These are phyloP conservation scores for Brenthis daphne DNA, from an alignment of 2,888 invertebrate species.

Conservation along the genomic window DNA sequence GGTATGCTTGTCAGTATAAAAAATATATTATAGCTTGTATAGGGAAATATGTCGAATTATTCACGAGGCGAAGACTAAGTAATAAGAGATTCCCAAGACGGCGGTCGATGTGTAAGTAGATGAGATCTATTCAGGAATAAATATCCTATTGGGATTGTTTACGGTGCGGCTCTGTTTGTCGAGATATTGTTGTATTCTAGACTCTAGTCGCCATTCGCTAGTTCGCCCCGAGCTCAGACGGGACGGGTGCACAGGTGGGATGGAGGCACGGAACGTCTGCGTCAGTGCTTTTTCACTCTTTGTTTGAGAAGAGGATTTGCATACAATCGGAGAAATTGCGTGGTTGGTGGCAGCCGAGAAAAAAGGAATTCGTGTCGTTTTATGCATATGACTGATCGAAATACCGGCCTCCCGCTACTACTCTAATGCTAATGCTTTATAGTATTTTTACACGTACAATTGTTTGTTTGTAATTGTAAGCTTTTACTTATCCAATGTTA, in stretches of 20 bases:
- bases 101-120: slow-evolving; percentile 71
- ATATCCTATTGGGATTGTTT: slow-evolving; percentile 64
- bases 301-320: slow-evolving; percentile 77
- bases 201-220: slow-evolving; percentile 43
- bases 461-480: neutral
- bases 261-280: slow-evolving; percentile 66
- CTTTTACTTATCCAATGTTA: neutral
- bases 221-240: slow-evolving; percentile 60
- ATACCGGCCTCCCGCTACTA: slow-evolving; percentile 51
- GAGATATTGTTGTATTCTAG: slow-evolving; percentile 52
- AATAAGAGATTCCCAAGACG: slow-evolving; percentile 70
- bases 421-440: slow-evolving; percentile 46
- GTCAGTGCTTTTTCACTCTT: slow-evolving; percentile 75
- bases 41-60: slow-evolving; percentile 53
- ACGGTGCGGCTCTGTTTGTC: slow-evolving; percentile 53
- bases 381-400: slow-evolving; percentile 61
- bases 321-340: slow-evolving; percentile 80
- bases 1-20: no score
- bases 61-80: slow-evolving; percentile 61
- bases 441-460: slow-evolving; percentile 5
- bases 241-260: slow-evolving; percentile 50
- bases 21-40: no score
- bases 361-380: slow-evolving; percentile 68
- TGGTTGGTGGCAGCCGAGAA: slow-evolving; percentile 61
- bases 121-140: slow-evolving; percentile 71